phyloP scores from a whole-genome alignment of 2,888 invertebrate genomes.

The Anthophora plumipes region DNA sequence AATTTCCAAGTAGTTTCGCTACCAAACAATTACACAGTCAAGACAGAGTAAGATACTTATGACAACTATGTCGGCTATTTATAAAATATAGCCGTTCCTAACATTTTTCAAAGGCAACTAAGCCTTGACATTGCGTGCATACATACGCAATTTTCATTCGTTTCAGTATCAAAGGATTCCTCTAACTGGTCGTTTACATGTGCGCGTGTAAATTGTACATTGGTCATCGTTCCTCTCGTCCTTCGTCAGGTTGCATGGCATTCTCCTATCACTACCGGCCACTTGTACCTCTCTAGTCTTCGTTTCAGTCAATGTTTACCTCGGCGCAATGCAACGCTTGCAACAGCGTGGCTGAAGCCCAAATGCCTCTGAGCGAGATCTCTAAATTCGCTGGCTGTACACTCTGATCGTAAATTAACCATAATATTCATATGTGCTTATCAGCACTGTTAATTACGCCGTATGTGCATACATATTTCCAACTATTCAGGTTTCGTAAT shows the following conservation, averaged over 20 bases:
- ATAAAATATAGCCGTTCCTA: conserved; percentile 55
- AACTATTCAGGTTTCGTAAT: conserved; percentile 13
- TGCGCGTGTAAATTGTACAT: conserved; percentile 67
- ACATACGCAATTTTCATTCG: conserved; percentile 25
- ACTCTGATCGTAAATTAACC: conserved; percentile 60
- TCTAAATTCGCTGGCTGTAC: conserved; percentile 50
- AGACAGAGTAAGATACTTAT: too few relatives aligned
- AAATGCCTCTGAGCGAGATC: conserved; percentile 43
- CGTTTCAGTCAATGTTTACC: conserved; percentile 62
- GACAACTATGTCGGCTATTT: conserved; percentile 18
- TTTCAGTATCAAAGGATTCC: conserved; percentile 63
- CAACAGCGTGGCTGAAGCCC: conserved; percentile 4
- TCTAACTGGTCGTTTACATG: conserved; percentile 74
- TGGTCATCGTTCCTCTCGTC: conserved; percentile 14
- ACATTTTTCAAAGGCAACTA: conserved; percentile 49
- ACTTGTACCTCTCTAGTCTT: conserved; percentile 21
- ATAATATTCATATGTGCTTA: conserved; percentile 58
- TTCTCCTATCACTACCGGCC: neutral
- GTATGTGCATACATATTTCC: conserved; percentile 12
- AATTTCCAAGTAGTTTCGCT: too few relatives aligned
- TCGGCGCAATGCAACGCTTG: conserved; percentile 33
- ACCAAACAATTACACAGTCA: too few relatives aligned
- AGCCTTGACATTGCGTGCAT: conserved; percentile 13
- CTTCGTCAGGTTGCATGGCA: neutral
- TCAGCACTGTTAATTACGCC: conserved; percentile 58